Base-by-base conservation (phyloP, 1,140 invertebrate species). In the Ceratitis capitata region DNA sequence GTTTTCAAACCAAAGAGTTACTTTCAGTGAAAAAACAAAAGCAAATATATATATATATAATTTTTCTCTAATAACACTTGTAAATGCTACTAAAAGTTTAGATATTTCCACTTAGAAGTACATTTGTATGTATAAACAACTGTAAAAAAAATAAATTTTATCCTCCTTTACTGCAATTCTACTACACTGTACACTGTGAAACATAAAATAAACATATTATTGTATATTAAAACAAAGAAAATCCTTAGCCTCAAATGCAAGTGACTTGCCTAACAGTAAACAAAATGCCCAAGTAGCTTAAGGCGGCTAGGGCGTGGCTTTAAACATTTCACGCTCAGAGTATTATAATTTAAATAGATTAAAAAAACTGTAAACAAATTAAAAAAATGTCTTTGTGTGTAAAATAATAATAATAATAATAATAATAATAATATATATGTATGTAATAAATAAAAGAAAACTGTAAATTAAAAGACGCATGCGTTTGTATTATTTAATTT, bases 1-100 rank as follows among this genome's bases (percentile, higher is more conserved):
- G 78, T 82, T 82, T 23, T 82, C 23, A 82, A 82, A 82, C 78
- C 78, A 82, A 82, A 82, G 78, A 82, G 78, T 82, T 82, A 29
- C 47, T 82, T 82, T 82, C 47, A 47, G 32, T 51, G 78, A 49
- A 51, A 49, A 82, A 69, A 42, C n/a, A 49, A 82, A n/a, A n/a
- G n/a, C n/a, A n/a, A n/a, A n/a, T n/a, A n/a, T n/a, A n/a, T n/a
- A n/a, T n/a, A n/a, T n/a, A 82, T 49, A 82, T 51, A 49, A 82
- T 49, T 82, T 82, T 69, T 82, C 49, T 82, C 42, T 82, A 82
- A 49, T n/a, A 51, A 29, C 39, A 51, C 35, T 26, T 82, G 14
- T 26, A 16, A 19, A 14, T 47, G 49, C 26, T 82, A 26, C 10
- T 32, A 47, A 82, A 82, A 82, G 12, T 14, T 82, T 82, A 82